Evolutionary conservation across 2,888 invertebrate genomes (phyloP).

Genomic region (Drosophila recens): DNA sequence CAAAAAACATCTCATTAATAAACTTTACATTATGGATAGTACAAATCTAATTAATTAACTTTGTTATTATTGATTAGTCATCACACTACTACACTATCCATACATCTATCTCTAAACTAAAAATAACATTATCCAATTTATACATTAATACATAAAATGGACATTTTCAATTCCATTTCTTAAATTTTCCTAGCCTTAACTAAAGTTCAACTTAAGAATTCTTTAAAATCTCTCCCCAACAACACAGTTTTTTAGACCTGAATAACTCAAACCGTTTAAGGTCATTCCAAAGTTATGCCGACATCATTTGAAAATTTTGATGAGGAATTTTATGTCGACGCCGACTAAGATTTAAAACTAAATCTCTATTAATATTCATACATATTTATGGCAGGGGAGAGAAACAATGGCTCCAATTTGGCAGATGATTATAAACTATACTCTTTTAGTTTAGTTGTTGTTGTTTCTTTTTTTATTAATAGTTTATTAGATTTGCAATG

Average conservation of each 20-base stretch:
- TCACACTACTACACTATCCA: no score
- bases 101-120: no score
- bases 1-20: no score
- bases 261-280: constrained; percentile 9
- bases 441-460: background rate
- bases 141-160: background rate
- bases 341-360: constrained; percentile 15
- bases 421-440: constrained; percentile 5
- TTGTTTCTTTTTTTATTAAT: background rate
- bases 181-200: no score
- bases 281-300: constrained; percentile 3
- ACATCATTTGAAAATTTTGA: background rate
- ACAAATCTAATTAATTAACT: no score
- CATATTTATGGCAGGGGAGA: constrained; percentile 1
- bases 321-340: background rate
- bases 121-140: background rate
- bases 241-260: background rate
- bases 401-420: constrained; percentile 27
- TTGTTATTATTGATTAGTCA: no score
- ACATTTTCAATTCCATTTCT: no score
- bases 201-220: background rate
- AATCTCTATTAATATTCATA: constrained; percentile 24
- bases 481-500: constrained; percentile 41
- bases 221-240: background rate
- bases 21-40: no score